Percentiles rank a stretch among this genome's conserved stretches.
Conservation (phyloP, 2,797 vertebrate genomes). For the Notamacropus eugenii region DNA sequence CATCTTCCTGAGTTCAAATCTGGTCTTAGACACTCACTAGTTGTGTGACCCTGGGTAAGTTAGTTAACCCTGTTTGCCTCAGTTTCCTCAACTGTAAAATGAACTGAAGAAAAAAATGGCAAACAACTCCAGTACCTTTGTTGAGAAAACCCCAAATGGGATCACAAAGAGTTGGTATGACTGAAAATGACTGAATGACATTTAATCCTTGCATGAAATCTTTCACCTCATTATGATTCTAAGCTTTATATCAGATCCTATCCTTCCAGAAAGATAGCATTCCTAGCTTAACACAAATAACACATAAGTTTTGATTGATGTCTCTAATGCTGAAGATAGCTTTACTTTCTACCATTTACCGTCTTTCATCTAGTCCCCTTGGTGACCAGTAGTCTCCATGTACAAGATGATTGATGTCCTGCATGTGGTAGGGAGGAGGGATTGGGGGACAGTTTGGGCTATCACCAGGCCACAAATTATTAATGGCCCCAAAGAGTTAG, state of each 20-base stretch:
- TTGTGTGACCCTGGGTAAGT: background rate
- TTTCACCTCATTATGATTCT: background rate
- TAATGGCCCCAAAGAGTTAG: background rate
- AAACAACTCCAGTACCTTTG: background rate
- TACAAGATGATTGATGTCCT: background rate
- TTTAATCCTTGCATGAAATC: background rate
- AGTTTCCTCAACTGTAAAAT: background rate
- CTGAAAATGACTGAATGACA: background rate
- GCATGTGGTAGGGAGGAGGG: background rate
- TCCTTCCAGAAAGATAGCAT: background rate
- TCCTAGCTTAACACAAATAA: background rate
- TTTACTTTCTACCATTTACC: background rate
- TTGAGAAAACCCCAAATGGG: background rate
- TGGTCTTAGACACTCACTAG: background rate
- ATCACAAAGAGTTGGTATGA: background rate
- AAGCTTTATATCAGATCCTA: background rate
- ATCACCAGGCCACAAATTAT: rapidly evolving
- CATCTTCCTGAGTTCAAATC: background rate
- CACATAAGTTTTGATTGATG: background rate
- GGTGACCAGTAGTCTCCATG: background rate
- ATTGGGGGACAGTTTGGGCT: background rate
- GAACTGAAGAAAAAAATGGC: background rate
- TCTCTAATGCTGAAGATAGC: background rate
- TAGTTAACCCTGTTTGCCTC: background rate
- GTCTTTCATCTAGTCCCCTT: background rate